Evolutionary conservation across 2,113 vertebrate species (phyloP), one percentile per base, ranked within the genome.

Genomic region (Zosterops pallidus): DNA sequence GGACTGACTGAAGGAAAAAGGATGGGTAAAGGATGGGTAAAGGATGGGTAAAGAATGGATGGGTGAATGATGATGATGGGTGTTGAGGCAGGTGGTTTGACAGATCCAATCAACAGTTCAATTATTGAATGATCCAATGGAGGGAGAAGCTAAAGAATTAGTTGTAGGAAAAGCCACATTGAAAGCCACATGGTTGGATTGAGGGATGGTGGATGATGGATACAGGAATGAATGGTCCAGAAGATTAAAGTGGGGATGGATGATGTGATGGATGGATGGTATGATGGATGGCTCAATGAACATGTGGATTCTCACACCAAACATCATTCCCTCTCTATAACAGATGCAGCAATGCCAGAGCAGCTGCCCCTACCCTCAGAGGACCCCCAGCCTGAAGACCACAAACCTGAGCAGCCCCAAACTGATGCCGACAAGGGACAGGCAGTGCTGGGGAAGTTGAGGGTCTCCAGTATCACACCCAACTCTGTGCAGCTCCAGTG

Each of bases 291-390:
- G 14, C 53, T 46, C 5, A 9, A 39, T 31, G 33, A 44, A 49
- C 28, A 39, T 1, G 2, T 57, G 2, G 1, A 26, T 57, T 47
- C 20, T n/a, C 35, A 70, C 0, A 2, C 6, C 11, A 29, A 5
- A 26, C 11, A 29, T 14, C 31, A 52, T 24, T 14, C 16, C 10
- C 21, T 16, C 37, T 62, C 56, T 24, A 42, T 59, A 23, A 49
- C 35, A 81, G 62, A 33, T 41, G 42, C 53, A 59, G 65, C 35
- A 23, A 19, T 28, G 14, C 29, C 28, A n/a, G 35, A 59, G 22
- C 8, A 57, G 42, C 28, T 47, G 11, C 44, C 29, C 42, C 5
- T 52, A 6, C 25, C 56, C 25, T 42, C 56, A 44, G 25, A 52
- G 37, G 20, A 42, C 2, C 28, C 64, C 29, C 26, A 56, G 1